Evolutionary conservation across 2,113 vertebrate genomes (phyloP), one percentile per base, ranked within the genome.

Genomic region (Thymallus thymallus): DNA sequence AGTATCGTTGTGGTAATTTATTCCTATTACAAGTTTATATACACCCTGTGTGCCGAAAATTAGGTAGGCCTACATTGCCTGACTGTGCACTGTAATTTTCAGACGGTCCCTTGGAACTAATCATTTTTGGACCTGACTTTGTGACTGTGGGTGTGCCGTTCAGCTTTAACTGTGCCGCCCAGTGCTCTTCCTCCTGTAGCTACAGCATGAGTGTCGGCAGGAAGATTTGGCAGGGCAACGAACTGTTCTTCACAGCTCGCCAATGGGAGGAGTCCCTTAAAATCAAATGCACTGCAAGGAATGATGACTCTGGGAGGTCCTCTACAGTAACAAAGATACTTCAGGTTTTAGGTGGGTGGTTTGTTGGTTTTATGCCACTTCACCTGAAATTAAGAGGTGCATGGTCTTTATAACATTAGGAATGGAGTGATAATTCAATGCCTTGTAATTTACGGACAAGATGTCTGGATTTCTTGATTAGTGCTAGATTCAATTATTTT

Each of bases 71-170:
- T 46, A 55, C 55, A 20, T 22, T 13, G 9, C 58, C 30, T 78
- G 18, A 56, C 7, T 64, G 6, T 6, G 51, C 18, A 23, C 29
- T 16, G 22, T 41, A 3, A 23, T 68, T 85, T 85, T 66, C 78
- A 87, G 86, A 60, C 2, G 68, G 13, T 16, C 26, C 74, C 61
- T 22, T 32, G 29, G 41, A 66, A 5, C 61, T 74, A 5, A 6
- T 0, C 0, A 76, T 91, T 6, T 0, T 22, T 0, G 85, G 81
- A 3, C 86, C 82, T 2, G 63, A 72, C 72, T 83, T 71, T 29
- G 85, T 87, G 68, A 90, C 84, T 0, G 78, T 89, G 66, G 80
- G 85, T 0, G 86, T 90, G 68, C 87, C 86, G 0, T 81, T 65
- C 79, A 89, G 75, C 60, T 13, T 79, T 4, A 16, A 32, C 5